phyloP scores from a whole-genome alignment of 1,140 invertebrate genomes.

The Drosophila ironensis region DNA sequence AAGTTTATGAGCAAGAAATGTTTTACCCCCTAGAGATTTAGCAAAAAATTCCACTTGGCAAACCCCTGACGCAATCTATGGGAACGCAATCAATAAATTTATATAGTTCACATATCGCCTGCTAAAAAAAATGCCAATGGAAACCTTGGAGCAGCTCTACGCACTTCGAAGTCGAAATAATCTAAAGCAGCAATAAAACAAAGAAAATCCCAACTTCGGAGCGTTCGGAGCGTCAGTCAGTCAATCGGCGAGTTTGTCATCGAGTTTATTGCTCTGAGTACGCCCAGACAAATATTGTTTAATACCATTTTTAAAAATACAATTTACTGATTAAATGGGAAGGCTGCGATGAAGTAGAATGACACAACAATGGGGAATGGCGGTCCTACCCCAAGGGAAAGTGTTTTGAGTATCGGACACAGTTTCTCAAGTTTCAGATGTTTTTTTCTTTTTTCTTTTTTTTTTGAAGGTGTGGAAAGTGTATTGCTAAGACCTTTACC shows the following conservation, averaged over 20 bases:
- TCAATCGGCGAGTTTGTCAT: constrained; percentile 25
- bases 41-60: too few species aligned
- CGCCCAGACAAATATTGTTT: constrained; percentile 74
- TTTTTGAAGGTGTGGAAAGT: too few species aligned
- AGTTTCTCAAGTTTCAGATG: constrained; percentile 36
- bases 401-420: constrained; percentile 36
- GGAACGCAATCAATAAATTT: too few species aligned
- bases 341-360: constrained; percentile 12
- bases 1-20: too few species aligned
- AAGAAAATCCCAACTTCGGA: not conserved
- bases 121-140: constrained; percentile 4
- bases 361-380: constrained; percentile 26
- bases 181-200: constrained; percentile 34
- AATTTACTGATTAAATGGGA: constrained; percentile 72
- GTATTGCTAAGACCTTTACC: too few species aligned
- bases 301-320: constrained; percentile 79
- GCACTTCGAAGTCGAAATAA: constrained; percentile 47
- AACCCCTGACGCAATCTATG: too few species aligned
- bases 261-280: constrained; percentile 64
- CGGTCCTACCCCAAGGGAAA: constrained; percentile 66
- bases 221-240: constrained; percentile 14
- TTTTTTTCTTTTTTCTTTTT: too few species aligned
- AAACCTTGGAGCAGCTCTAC: constrained; percentile 19
- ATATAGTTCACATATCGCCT: too few species aligned
- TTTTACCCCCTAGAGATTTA: too few species aligned